phyloP scores from a whole-genome alignment of 2,888 invertebrate species.

The Hecatera dysodea region DNA sequence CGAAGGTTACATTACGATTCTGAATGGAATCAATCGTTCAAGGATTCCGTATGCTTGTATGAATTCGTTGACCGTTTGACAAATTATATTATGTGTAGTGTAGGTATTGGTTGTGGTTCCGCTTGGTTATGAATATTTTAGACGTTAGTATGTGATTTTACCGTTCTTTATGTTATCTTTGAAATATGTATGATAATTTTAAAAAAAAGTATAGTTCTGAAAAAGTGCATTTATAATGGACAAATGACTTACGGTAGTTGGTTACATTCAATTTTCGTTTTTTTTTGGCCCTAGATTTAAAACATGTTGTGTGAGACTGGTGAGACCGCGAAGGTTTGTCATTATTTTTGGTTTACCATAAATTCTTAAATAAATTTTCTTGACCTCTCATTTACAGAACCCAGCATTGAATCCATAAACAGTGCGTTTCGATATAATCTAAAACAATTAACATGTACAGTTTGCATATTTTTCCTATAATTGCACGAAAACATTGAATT shows the following conservation, averaged over 20 bases:
- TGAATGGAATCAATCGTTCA: conserved; percentile 46
- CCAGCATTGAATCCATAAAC: background rate
- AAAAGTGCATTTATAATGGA: background rate
- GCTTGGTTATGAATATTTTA: conserved; percentile 16
- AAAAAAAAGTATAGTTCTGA: background rate
- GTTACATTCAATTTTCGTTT: background rate
- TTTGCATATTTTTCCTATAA: conserved; percentile 50
- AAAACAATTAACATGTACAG: conserved; percentile 9
- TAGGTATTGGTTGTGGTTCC: conserved; percentile 29
- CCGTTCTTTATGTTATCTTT: background rate
- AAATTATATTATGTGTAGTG: conserved; percentile 1
- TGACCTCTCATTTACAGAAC: conserved; percentile 14
- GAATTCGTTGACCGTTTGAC: conserved; percentile 25
- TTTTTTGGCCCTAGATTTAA: background rate
- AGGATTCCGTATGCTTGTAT: conserved; percentile 50
- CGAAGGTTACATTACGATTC: conserved; percentile 47
- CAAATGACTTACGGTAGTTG: background rate
- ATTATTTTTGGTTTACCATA: background rate
- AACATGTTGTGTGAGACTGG: too few relatives aligned
- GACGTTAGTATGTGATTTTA: background rate
- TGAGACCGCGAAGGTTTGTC: too few relatives aligned
- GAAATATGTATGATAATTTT: background rate
- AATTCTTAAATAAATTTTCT: background rate
- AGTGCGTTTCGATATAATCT: conserved; percentile 18
- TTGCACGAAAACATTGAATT: conserved; percentile 47